phyloP scores from a whole-genome alignment of 2,888 invertebrate species.

The Drosophila recens region DNA sequence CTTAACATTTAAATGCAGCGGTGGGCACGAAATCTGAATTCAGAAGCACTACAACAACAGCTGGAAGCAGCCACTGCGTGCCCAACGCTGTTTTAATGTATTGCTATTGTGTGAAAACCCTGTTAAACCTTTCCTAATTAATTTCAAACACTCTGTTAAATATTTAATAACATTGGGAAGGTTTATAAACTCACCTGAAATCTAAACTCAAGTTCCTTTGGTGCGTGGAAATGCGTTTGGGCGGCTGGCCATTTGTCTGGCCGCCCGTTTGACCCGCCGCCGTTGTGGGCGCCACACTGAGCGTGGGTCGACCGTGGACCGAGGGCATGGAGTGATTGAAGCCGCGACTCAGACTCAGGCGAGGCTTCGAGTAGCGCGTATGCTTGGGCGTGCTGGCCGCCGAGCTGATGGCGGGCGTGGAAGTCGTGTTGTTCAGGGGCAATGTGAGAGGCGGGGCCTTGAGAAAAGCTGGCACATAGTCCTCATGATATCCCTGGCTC shows the following conservation, averaged over 20 bases:
- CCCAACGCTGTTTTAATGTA: no score
- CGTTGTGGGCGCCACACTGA: slow-evolving; percentile 65
- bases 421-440: slow-evolving; percentile 64
- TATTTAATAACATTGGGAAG: neutral
- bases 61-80: no score
- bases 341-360: slow-evolving; percentile 84
- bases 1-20: neutral
- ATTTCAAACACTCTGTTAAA: neutral
- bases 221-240: slow-evolving; percentile 87
- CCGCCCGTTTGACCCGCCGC: slow-evolving; percentile 36
- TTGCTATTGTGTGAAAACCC: no score
- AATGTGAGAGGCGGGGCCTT: slow-evolving; percentile 79
- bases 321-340: slow-evolving; percentile 85
- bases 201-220: slow-evolving; percentile 96
- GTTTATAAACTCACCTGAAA: slow-evolving; percentile 88
- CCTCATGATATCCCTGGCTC: slow-evolving; percentile 38
- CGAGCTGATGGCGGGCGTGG: slow-evolving; percentile 72
- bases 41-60: no score
- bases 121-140: no score
- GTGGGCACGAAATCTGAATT: no score
- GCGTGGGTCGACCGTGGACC: slow-evolving; percentile 84
- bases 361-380: slow-evolving; percentile 84
- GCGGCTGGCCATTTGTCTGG: slow-evolving; percentile 55
- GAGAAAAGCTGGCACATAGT: slow-evolving; percentile 78
- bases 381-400: slow-evolving; percentile 84